Conservation (phyloP, 1,140 invertebrate species). For the Dendrolimus kikuchii region DNA sequence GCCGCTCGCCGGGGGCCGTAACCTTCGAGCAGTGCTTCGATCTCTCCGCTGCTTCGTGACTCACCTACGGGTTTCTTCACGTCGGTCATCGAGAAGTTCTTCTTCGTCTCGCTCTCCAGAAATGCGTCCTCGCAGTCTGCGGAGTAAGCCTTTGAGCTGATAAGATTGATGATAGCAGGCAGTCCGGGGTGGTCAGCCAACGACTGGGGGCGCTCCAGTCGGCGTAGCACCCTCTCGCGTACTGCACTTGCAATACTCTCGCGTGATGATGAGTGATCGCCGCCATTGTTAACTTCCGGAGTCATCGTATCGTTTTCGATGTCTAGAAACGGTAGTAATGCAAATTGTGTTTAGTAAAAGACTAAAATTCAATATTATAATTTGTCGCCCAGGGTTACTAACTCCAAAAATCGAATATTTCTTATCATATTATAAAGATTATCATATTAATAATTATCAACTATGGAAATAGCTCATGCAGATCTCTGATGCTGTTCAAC, state of each 20-base stretch:
- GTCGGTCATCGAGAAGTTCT: conserved; percentile 23
- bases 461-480: no score
- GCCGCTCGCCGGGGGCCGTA: conserved; percentile 32
- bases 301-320: conserved; percentile 1
- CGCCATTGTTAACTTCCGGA: conserved; percentile 30
- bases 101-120: conserved; percentile 11
- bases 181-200: conserved; percentile 30
- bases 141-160: conserved; percentile 35
- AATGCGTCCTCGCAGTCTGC: conserved; percentile 23
- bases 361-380: neutral
- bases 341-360: neutral
- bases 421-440: no score
- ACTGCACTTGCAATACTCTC: conserved; percentile 43
- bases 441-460: no score
- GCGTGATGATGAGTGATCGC: conserved; percentile 20
- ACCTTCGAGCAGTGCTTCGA: conserved; percentile 25
- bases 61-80: conserved; percentile 21
- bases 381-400: no score
- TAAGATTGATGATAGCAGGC: conserved; percentile 25
- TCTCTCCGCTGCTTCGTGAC: conserved; percentile 35
- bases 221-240: conserved; percentile 31
- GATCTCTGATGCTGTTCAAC: no score
- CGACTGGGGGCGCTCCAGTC: conserved; percentile 35
- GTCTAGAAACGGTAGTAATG: neutral
- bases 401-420: no score